A percentile compares a stretch with the other conserved stretches of the same genome.
phyloP scores from a whole-genome alignment of 2,113 vertebrate species.

The Indri indri region DNA sequence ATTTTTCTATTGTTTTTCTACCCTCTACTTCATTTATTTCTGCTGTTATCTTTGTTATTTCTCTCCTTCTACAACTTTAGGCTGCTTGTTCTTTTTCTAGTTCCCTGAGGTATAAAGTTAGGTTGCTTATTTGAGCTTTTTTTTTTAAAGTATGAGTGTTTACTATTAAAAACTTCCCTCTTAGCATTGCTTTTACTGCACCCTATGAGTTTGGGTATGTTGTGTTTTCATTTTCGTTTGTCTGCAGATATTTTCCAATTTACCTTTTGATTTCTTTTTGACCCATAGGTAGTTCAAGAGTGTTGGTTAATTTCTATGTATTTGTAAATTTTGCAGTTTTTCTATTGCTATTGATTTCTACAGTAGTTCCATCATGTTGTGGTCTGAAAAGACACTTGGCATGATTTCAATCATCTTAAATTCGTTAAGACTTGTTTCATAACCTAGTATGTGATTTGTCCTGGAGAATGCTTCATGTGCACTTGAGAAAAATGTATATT shows the following conservation, averaged over 20 bases:
- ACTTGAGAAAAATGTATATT: not conserved
- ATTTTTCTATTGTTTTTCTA: not conserved
- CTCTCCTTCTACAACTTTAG: not conserved
- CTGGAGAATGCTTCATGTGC: not conserved
- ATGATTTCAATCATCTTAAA: not conserved
- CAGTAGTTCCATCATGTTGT: not conserved
- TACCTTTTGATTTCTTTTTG: not conserved
- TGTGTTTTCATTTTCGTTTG: not conserved
- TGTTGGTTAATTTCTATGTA: not conserved
- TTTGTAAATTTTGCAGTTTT: not conserved
- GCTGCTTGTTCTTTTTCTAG: not conserved
- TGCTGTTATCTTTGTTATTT: not conserved
- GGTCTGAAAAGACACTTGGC: not conserved
- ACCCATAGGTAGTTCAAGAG: not conserved
- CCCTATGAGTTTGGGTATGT: not conserved
- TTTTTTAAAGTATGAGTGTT: too few species aligned
- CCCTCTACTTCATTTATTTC: not conserved
- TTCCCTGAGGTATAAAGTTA: not conserved
- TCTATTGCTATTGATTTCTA: not conserved
- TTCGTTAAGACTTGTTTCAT: not conserved
- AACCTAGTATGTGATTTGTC: not conserved
- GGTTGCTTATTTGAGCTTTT: not conserved
- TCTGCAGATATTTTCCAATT: not conserved
- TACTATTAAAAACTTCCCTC: not conserved
- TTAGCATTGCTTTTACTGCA: not conserved